These are phyloP conservation scores for Corythaixoides concolor DNA, from an alignment of 2,113 vertebrate species.

Conservation along the genomic window DNA sequence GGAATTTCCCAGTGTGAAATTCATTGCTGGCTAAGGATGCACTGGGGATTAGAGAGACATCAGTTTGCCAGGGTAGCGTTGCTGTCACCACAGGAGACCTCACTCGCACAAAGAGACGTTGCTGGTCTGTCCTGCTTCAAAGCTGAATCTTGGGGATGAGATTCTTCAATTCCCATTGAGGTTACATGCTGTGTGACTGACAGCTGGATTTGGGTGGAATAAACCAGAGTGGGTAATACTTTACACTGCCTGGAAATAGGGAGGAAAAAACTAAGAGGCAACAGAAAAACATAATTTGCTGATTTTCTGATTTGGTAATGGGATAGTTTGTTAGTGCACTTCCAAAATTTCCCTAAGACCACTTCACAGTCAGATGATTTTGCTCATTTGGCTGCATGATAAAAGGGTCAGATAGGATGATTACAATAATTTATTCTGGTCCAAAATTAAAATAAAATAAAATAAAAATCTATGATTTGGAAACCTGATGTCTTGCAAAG, in stretches of 20 bases:
- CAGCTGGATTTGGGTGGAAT: background rate
- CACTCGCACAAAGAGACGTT: slow-evolving; percentile 7
- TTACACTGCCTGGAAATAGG: background rate
- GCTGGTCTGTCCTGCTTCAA: slow-evolving; percentile 53
- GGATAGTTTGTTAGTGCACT: background rate
- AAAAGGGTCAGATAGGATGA: background rate
- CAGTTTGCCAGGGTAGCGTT: background rate
- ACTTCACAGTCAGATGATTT: background rate
- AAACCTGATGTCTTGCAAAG: background rate
- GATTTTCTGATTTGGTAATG: background rate
- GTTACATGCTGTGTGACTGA: slow-evolving; percentile 44
- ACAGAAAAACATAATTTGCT: background rate
- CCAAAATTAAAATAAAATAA: background rate
- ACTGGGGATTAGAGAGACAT: slow-evolving; percentile 53
- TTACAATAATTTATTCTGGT: background rate
- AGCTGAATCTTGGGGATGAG: slow-evolving; percentile 36
- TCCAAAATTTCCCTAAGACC: background rate
- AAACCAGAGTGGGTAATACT: background rate
- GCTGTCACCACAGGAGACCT: slow-evolving; percentile 39
- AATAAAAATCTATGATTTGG: background rate
- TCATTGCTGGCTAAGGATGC: slow-evolving; percentile 39
- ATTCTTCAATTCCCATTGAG: slow-evolving; percentile 25
- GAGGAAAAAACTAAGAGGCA: background rate
- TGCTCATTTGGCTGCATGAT: background rate
- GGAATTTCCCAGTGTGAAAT: slow-evolving; percentile 60